Base-by-base conservation (phyloP, 2,888 invertebrate species). In the Sympetrum striolatum region DNA sequence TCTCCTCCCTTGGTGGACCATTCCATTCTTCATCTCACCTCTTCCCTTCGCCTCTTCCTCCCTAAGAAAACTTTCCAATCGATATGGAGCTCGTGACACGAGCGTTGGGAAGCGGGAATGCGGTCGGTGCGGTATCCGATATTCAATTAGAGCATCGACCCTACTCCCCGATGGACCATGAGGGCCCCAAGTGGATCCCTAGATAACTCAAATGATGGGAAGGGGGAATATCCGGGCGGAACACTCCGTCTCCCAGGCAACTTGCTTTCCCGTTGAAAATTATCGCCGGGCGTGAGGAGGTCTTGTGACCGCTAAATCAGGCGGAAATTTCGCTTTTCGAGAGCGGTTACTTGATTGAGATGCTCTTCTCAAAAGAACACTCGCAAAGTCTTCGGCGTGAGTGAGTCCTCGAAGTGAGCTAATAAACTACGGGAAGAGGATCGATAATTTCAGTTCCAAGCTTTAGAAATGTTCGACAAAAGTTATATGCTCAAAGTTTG, bases 61-160 rank as follows among this genome's bases (percentile, higher is more conserved):
- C 22, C n/a, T 60, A 60, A 58, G 60, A 60, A 86, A 86, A 86
- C 60, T 86, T 86, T 60, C 60, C 35, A 86, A 86, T 86, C 86
- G 86, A 86, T 86, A 58, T 58, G 31, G 86, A 37, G 22, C 25
- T 53, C 18, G 86, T 58, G 86, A 35, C 58, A 60, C 8, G n/a
- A 18, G 86, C 37, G 37, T 35, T 22, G 60, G 25, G 22, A 35
- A 58, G 53, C 58, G 35, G 22, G 60, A 31, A 35, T 60, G 60
- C 86, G 86, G 86, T 86, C 37, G 86, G 86, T n/a, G 86, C 12
- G 64, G 86, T 39, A 86, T 86, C 86, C 86, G 31, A 86, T 86
- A 86, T 86, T 86, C 86, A 86, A 86, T 86, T 86, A 60, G 60
- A 60, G 5, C 31, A 15, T 58, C 86, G 58, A 25, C 58, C 58